Percentiles rank a stretch among this genome's conserved stretches.
phyloP scores from a whole-genome alignment of 2,888 invertebrate species.

The Andricus quercusramuli region DNA sequence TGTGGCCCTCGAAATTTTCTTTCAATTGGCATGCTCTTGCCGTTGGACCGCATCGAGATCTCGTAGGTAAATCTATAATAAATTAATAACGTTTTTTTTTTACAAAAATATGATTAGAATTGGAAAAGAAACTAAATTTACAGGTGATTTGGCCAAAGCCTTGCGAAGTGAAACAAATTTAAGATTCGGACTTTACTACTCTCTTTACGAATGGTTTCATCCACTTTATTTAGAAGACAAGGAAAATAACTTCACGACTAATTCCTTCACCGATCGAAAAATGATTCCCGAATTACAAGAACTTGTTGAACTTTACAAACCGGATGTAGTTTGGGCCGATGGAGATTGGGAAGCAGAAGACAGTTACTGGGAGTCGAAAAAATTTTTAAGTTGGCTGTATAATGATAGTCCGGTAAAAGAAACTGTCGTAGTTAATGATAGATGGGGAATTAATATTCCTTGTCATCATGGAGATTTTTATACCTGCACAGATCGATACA shows the following conservation, averaged over 20 bases:
- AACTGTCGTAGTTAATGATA: slow-evolving; percentile 93
- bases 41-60: slow-evolving; percentile 83
- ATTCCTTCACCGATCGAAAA: slow-evolving; percentile 85
- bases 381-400: slow-evolving; percentile 95
- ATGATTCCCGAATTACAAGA: slow-evolving; percentile 91
- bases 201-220: slow-evolving; percentile 93
- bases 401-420: slow-evolving; percentile 94
- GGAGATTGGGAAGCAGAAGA: slow-evolving; percentile 95
- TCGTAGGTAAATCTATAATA: slow-evolving; percentile 81
- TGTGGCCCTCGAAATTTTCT: slow-evolving; percentile 83
- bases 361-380: slow-evolving; percentile 90
- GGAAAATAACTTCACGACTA: slow-evolving; percentile 82
- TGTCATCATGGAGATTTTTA: slow-evolving; percentile 95
- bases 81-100: neutral
- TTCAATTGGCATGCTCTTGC: slow-evolving; percentile 86
- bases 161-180: slow-evolving; percentile 83
- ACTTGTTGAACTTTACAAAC: slow-evolving; percentile 84
- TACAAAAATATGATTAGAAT: neutral
- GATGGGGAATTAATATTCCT: slow-evolving; percentile 90
- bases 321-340: slow-evolving; percentile 94
- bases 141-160: slow-evolving; percentile 85
- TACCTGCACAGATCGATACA: slow-evolving; percentile 90
- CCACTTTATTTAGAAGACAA: slow-evolving; percentile 88
- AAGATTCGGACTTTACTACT: slow-evolving; percentile 91
- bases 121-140: slow-evolving; percentile 38